Conservation (phyloP, 2,113 vertebrate species). For the Cyprinodon variegatus region DNA sequence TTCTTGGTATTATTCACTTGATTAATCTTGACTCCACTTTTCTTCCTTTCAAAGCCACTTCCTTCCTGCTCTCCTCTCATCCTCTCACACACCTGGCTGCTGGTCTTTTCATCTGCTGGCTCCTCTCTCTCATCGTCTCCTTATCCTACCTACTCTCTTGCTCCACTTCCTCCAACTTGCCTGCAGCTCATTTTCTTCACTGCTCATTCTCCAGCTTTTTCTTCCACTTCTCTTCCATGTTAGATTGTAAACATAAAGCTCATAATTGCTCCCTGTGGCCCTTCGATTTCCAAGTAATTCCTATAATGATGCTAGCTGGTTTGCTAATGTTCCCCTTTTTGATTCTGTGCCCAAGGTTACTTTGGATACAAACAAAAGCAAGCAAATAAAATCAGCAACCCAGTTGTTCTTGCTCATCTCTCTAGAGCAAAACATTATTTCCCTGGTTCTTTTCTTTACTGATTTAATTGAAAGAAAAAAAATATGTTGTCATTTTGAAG, state of each 20-base stretch:
- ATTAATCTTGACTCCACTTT: slow-evolving; percentile 31
- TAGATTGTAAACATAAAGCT: slow-evolving; percentile 63
- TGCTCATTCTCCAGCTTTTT: slow-evolving; percentile 29
- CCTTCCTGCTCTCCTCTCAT: slow-evolving; percentile 7
- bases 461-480: slow-evolving; percentile 24
- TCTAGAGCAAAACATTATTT: slow-evolving; percentile 26
- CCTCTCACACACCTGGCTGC: slow-evolving; percentile 23
- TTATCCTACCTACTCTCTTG: slow-evolving; percentile 7
- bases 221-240: slow-evolving; percentile 36
- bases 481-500: slow-evolving; percentile 21
- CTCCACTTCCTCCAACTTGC: slow-evolving; percentile 26
- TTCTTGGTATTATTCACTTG: slow-evolving; percentile 37
- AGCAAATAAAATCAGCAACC: slow-evolving; percentile 39
- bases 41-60: slow-evolving; percentile 20
- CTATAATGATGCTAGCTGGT: slow-evolving; percentile 64
- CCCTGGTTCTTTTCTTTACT: slow-evolving; percentile 14
- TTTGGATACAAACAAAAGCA: slow-evolving; percentile 43
- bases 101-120: slow-evolving; percentile 6
- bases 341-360: slow-evolving; percentile 63
- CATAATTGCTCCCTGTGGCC: slow-evolving; percentile 72
- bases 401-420: slow-evolving; percentile 8
- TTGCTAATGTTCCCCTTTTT: slow-evolving; percentile 54
- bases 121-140: slow-evolving; percentile 25
- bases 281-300: slow-evolving; percentile 72
- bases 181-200: slow-evolving; percentile 20